A percentile compares a stretch with the other conserved stretches of the same genome.
These are phyloP conservation scores for Oryzaephilus surinamensis DNA, from an alignment of 1,140 invertebrate species.

Conservation along the genomic window DNA sequence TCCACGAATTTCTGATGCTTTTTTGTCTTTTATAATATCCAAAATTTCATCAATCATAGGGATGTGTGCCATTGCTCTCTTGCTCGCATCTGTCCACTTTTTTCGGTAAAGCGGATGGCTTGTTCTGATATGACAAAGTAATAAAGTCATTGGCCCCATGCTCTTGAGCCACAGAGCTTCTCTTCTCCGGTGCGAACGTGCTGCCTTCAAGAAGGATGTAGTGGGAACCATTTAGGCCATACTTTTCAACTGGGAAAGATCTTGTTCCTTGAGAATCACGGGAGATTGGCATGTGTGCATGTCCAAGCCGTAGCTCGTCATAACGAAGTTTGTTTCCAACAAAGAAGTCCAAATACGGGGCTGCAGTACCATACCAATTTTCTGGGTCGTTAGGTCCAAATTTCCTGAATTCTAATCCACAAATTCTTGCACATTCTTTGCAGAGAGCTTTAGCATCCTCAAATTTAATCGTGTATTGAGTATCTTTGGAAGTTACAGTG, in stretches of 20 bases:
- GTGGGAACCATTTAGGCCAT: no score
- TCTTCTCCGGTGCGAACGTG: no score
- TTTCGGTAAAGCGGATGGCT: no score
- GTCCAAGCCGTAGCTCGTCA: constrained; percentile 9
- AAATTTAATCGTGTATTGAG: background rate
- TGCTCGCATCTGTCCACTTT: no score
- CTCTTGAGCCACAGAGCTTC: no score
- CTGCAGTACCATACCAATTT: constrained; percentile 10
- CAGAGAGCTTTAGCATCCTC: background rate
- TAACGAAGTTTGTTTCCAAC: background rate
- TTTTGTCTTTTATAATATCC: no score
- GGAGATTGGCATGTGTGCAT: constrained; percentile 3
- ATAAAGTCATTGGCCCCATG: no score
- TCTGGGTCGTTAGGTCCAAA: background rate
- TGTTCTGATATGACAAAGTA: no score
- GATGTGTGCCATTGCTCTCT: no score
- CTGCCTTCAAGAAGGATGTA: no score
- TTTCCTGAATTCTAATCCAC: background rate
- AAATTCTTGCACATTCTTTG: background rate
- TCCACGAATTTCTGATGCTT: no score
- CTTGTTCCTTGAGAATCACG: background rate
- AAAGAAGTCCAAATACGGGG: constrained; percentile 10
- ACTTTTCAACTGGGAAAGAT: constrained; percentile 3
- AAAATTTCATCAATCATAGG: no score
- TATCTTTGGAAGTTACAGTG: background rate